A percentile compares a stretch with the other conserved stretches of the same genome.
These are phyloP conservation scores for Lysandra bellargus DNA, from an alignment of 2,888 invertebrate species.

Conservation along the genomic window DNA sequence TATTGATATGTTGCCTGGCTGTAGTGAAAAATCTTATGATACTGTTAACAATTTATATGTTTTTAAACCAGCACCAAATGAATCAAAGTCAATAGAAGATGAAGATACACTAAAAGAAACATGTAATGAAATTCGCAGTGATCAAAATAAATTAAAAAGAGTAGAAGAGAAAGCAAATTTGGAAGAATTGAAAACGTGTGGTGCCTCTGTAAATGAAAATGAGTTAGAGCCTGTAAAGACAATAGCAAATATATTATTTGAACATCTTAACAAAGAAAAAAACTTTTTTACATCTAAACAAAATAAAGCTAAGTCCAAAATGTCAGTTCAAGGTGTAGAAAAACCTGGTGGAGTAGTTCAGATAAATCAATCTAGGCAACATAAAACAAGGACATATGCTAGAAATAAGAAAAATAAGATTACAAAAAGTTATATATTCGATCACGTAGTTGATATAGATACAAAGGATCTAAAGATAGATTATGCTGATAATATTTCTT, in stretches of 20 bases:
- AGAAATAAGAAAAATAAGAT: slow-evolving; percentile 42
- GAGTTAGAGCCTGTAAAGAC: not conserved
- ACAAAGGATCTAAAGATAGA: slow-evolving; percentile 24
- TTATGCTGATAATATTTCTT: slow-evolving; percentile 35
- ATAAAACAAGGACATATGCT: slow-evolving; percentile 52
- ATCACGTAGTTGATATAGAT: not conserved
- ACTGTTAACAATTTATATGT: not conserved
- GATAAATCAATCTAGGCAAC: slow-evolving; percentile 14
- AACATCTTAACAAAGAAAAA: slow-evolving; percentile 16
- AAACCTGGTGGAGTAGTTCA: slow-evolving; percentile 58
- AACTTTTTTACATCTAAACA: slow-evolving; percentile 29
- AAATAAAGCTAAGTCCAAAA: slow-evolving; percentile 51
- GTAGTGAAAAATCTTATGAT: not conserved
- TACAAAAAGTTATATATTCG: not conserved
- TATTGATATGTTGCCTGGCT: not conserved
- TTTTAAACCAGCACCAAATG: not conserved
- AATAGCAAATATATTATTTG: slow-evolving; percentile 4
- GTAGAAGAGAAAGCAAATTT: not conserved
- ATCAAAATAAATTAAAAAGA: not conserved
- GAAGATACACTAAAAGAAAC: not conserved
- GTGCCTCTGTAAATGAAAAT: not conserved
- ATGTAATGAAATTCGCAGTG: not conserved
- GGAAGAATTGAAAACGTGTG: not conserved
- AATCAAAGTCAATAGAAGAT: not conserved
- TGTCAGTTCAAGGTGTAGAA: slow-evolving; percentile 63